Base-by-base conservation (phyloP, 2,797 vertebrate species). In the Atherinosoma microstoma region DNA sequence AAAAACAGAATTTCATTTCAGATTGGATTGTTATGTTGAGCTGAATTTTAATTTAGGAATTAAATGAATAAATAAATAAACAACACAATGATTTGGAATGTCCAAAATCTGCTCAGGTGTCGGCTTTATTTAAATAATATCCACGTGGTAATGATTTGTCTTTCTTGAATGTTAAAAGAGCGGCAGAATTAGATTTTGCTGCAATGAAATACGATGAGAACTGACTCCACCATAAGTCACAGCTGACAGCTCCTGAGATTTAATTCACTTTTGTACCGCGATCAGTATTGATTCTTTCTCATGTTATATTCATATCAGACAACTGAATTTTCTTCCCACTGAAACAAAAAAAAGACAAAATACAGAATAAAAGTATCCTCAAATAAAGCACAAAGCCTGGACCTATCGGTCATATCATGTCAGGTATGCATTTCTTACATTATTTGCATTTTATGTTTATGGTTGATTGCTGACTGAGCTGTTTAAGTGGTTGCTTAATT, bases 211-310 rank as follows among this genome's bases (percentile, higher is more conserved):
- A 75, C 32, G 61, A 69, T 60, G 0, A 15, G 11, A 70, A 40
- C 0, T 5, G 40, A 22, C 13, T 34, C n/a, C 58, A 49, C 36
- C 1, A 32, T 1, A 40, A 63, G 63, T 77, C 79, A 36, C 78
- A 35, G 54, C 34, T 3, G 18, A 76, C 70, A 70, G 51, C 32
- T 56, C 24, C 8, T 58, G 67, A 73, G 60, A 82, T 75, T 85
- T 1, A 73, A 81, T 75, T 73, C 56, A 30, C 38, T 75, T 75
- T 73, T 73, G 59, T 69, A 67, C 40, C 58, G 4, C 32, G 49
- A 69, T 85, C 68, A 36, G 22, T 76, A 85, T 89, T 77, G 87
- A 89, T 89, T 76, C 61, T 64, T 73, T 53, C 51, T 49, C 7
- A 20, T 51, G 68, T 67, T 75, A 29, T 75, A 70, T 77, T 86